phyloP scores from a whole-genome alignment of 2,113 vertebrate species.

The Sus scrofa region DNA sequence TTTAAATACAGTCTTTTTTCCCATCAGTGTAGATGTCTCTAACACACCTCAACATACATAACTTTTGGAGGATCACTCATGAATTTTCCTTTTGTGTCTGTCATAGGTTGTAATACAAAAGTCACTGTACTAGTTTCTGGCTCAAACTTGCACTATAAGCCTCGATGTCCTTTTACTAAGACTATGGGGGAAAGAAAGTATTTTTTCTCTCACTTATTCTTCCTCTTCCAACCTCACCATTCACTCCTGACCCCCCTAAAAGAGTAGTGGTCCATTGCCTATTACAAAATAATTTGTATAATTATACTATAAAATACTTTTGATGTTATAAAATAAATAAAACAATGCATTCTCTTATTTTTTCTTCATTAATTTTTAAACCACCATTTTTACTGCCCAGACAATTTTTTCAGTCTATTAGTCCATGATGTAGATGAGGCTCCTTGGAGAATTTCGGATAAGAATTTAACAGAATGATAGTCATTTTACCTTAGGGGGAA shows the following conservation, averaged over 20 bases:
- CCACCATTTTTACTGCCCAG: neutral
- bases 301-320: constrained; percentile 27
- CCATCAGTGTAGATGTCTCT: neutral
- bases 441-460: constrained; percentile 47
- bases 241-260: neutral
- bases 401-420: constrained; percentile 2
- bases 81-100: constrained; percentile 25
- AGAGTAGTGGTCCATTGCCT: neutral
- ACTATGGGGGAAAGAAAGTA: neutral
- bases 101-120: neutral
- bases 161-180: neutral
- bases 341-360: neutral
- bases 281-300: constrained; percentile 5
- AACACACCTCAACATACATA: neutral
- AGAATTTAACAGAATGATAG: constrained; percentile 43
- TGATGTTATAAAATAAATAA: constrained; percentile 49
- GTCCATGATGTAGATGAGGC: neutral
- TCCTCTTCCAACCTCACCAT: neutral
- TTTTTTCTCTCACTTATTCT: neutral
- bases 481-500: neutral
- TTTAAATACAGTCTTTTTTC: neutral
- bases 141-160: neutral
- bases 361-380: constrained; percentile 68
- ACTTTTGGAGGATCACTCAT: neutral
- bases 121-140: constrained; percentile 23